A percentile compares a stretch with the other conserved stretches of the same genome.
These are phyloP conservation scores for Apomyelois bistriatella DNA, from an alignment of 2,888 invertebrate genomes.

Conservation along the genomic window DNA sequence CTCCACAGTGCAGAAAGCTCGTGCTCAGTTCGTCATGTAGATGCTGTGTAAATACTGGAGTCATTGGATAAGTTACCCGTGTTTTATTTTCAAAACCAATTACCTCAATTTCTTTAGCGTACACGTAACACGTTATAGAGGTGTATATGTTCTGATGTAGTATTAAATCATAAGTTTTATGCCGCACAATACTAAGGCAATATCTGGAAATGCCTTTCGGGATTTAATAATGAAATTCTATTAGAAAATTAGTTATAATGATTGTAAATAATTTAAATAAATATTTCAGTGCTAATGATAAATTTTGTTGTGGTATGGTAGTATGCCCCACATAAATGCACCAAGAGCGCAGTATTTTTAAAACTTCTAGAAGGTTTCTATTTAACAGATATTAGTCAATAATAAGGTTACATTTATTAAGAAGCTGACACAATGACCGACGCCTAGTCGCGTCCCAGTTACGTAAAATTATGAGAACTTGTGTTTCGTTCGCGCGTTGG, in stretches of 20 bases:
- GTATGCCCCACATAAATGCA: conserved; percentile 38
- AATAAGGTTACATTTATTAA: conserved; percentile 37
- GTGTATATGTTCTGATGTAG: conserved; percentile 64
- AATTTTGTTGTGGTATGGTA: conserved; percentile 34
- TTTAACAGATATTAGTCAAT: conserved; percentile 55
- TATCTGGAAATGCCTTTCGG: conserved; percentile 43
- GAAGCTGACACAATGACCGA: conserved; percentile 49
- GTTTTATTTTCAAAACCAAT: conserved; percentile 74
- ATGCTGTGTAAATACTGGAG: conserved; percentile 69
- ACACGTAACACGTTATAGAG: conserved; percentile 55
- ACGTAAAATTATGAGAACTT: conserved; percentile 20
- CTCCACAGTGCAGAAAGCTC: conserved; percentile 24
- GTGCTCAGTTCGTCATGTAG: conserved; percentile 34
- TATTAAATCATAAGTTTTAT: conserved; percentile 64
- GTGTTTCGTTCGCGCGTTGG: not conserved
- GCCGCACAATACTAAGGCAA: conserved; percentile 50
- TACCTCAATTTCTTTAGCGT: conserved; percentile 78
- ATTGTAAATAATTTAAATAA: conserved; percentile 61
- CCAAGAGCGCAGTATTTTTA: conserved; percentile 56
- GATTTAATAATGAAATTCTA: conserved; percentile 40
- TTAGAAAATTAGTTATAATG: conserved; percentile 50
- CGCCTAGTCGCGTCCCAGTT: conserved; percentile 11
- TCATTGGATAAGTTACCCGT: conserved; percentile 77
- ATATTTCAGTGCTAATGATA: conserved; percentile 45
- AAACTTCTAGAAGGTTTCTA: conserved; percentile 46